Base-by-base conservation (phyloP, 2,888 invertebrate species). In the Caenorhabditis virilis region DNA sequence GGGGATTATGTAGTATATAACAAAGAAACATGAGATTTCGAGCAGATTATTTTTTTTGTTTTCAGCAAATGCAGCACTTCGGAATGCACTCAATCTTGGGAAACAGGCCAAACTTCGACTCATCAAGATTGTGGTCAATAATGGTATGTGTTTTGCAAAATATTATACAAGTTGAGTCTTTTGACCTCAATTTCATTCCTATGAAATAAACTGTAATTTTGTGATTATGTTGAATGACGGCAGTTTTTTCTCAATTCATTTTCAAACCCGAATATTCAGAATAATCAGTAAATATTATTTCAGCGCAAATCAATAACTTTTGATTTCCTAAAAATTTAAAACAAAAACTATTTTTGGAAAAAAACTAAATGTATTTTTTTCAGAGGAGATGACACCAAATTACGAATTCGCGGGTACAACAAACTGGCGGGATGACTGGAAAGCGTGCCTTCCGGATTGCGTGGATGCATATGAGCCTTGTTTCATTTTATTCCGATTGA, bases 401-500 rank as follows among this genome's bases (percentile, higher is more conserved):
- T 78, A 74, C 66, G 73, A 78, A 51, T 68, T 69, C 53, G 68
- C 68, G 39, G 77, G 76, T 26, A 69, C 66, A 13, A 69, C 76
- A 36, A 81, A 82, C 51, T 82, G 82, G 82, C 66, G 73, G 18
- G 74, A 74, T 20, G 82, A 82, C 50, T 82, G 81, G 82, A 50
- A 63, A 33, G 76, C 76, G 5, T 74, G 76, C 30, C 60, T 82
- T 25, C 71, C 71, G 26, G 80, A 83, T 3, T 74, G 79, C 38
- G 74, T 86, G 25, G 85, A 85, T 33, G 84, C 85, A 22, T 80
- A 91, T 55, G 78, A 80, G 77, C 97, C 97, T 22, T 92, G 93
- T 78, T 98, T 93, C 83, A 88, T 98, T 73, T 86, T 98, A 51
- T 93, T 90, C 84, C 89, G 92, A 43, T 72, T 86, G 48, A 86